Percentiles rank a stretch among this genome's conserved stretches.
Evolutionary conservation across 30 jellyfish, hydroid and myxozoan genomes (phyloP).

Genomic region (Rhopilema esculentum): DNA sequence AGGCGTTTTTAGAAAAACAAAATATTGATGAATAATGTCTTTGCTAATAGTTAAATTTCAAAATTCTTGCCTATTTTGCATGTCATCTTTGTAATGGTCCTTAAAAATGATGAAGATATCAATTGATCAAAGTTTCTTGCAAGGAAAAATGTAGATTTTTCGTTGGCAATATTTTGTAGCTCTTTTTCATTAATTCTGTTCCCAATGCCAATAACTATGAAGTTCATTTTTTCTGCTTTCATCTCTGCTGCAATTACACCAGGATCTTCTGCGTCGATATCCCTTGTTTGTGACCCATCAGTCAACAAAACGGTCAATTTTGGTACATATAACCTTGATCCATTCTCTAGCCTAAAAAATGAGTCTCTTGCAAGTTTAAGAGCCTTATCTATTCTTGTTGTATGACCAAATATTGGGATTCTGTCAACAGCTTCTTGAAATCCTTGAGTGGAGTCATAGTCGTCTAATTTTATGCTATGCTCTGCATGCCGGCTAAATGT

Average conservation of each 20-base stretch:
- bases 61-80: not conserved
- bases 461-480: slow-evolving; percentile 64
- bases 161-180: slow-evolving; percentile 50
- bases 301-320: slow-evolving; percentile 56
- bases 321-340: slow-evolving; percentile 62
- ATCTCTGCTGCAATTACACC: slow-evolving; percentile 46
- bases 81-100: slow-evolving; percentile 13
- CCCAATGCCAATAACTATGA: slow-evolving; percentile 69
- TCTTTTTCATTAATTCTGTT: slow-evolving; percentile 26
- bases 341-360: slow-evolving; percentile 61
- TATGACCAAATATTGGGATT: slow-evolving; percentile 73
- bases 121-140: slow-evolving; percentile 54
- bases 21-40: too few species aligned
- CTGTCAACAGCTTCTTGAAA: slow-evolving; percentile 74
- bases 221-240: slow-evolving; percentile 24
- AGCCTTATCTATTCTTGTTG: slow-evolving; percentile 86
- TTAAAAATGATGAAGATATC: not conserved
- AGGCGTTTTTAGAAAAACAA: too few species aligned
- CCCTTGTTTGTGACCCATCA: slow-evolving; percentile 74
- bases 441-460: slow-evolving; percentile 44
- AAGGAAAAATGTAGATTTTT: slow-evolving; percentile 9
- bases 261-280: slow-evolving; percentile 70
- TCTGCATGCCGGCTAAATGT: slow-evolving; percentile 75
- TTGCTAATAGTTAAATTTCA: too few species aligned
- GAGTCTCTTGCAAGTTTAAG: slow-evolving; percentile 55